Percentiles rank a stretch among this genome's conserved stretches.
phyloP scores from a whole-genome alignment of 2,113 vertebrate genomes.

The Ceyx melanurus region DNA sequence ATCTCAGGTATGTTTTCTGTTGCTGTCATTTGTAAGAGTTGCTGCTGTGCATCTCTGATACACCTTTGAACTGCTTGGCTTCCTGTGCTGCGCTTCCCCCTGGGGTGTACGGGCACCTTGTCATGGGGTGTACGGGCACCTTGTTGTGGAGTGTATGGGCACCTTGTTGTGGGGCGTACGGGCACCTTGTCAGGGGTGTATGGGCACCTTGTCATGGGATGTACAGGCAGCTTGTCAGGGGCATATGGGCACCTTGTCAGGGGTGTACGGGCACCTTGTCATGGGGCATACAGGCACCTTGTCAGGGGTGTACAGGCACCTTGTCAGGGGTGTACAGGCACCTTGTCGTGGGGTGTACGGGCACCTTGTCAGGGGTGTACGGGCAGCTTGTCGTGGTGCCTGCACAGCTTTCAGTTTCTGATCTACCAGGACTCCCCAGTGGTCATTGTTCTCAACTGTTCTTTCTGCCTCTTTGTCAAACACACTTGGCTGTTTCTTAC shows the following conservation, averaged over 20 bases:
- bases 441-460: not conserved
- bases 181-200: too few species aligned
- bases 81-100: not conserved
- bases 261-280: too few species aligned
- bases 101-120: not conserved
- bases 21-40: not conserved
- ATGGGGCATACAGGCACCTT: too few species aligned
- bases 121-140: not conserved
- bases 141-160: too few species aligned
- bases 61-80: not conserved
- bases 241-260: too few species aligned
- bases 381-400: not conserved
- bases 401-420: not conserved
- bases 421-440: not conserved
- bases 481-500: not conserved
- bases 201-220: too few species aligned
- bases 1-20: slow-evolving; percentile 77
- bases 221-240: too few species aligned
- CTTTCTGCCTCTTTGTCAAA: not conserved
- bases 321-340: not conserved
- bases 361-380: not conserved
- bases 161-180: too few species aligned
- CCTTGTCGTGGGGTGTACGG: not conserved
- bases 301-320: not conserved
- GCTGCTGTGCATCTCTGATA: not conserved